A percentile compares a stretch with the other conserved stretches of the same genome.
phyloP scores from a whole-genome alignment of 2,113 vertebrate genomes.

The Podiceps cristatus region DNA sequence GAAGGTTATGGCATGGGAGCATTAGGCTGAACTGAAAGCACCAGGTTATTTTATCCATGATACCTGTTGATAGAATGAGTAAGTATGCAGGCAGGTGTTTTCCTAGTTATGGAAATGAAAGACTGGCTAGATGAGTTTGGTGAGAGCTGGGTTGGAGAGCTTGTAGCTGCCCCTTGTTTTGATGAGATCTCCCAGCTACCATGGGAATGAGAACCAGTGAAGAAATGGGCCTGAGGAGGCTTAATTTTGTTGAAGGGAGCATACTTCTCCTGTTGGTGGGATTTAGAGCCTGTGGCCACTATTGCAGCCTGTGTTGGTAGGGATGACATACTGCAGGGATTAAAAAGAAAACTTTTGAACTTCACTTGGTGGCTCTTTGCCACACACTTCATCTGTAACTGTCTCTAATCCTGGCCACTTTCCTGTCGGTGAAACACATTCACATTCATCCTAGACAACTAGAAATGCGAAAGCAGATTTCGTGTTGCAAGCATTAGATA shows the following conservation, averaged over 20 bases:
- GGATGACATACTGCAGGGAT: not conserved
- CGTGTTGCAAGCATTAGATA: not conserved
- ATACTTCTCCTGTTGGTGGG: not conserved
- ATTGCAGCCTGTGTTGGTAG: not conserved
- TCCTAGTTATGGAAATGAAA: not conserved
- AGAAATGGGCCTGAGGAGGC: not conserved
- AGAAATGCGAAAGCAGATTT: not conserved
- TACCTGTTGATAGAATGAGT: not conserved
- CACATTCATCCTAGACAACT: not conserved
- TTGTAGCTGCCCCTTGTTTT: not conserved
- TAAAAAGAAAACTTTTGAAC: constrained; percentile 29
- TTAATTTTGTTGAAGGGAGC: not conserved
- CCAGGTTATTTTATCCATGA: not conserved
- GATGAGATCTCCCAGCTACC: not conserved
- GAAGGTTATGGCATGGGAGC: not conserved
- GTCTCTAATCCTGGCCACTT: constrained; percentile 25
- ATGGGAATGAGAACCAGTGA: not conserved
- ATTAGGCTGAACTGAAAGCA: not conserved
- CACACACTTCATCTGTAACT: not conserved
- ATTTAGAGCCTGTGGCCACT: not conserved
- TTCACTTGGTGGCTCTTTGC: not conserved
- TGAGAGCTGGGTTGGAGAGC: not conserved
- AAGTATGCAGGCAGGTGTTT: not conserved
- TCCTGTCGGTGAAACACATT: not conserved
- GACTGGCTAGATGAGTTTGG: not conserved